These are phyloP conservation scores for Carollia perspicillata DNA, from an alignment of 2,113 vertebrate species.

Conservation along the genomic window DNA sequence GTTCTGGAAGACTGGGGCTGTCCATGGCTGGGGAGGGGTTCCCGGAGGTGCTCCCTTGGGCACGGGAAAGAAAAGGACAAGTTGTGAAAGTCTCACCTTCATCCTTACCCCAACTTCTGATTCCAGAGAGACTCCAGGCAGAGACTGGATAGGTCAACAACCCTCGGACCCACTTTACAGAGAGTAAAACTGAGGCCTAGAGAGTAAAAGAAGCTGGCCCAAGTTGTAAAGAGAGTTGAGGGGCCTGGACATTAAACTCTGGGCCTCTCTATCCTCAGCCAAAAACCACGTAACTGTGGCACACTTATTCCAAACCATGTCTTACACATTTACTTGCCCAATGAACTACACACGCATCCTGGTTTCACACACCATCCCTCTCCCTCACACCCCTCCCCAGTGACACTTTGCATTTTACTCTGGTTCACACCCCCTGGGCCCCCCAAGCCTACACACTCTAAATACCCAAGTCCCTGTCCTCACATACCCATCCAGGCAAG, in stretches of 20 bases:
- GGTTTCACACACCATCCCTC: not conserved
- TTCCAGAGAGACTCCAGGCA: not conserved
- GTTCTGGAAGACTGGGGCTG: slow-evolving; percentile 61
- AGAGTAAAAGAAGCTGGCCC: not conserved
- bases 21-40: slow-evolving; percentile 65
- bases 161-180: not conserved
- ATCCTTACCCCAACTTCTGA: not conserved
- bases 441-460: not conserved
- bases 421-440: not conserved
- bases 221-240: not conserved
- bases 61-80: not conserved
- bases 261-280: not conserved
- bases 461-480: not conserved
- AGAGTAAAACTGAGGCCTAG: not conserved
- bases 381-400: not conserved
- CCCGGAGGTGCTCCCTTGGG: not conserved
- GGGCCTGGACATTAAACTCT: not conserved
- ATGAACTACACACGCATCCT: not conserved
- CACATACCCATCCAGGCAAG: not conserved
- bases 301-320: not conserved
- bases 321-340: not conserved
- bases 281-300: not conserved
- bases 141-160: not conserved
- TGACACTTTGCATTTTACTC: not conserved
- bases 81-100: not conserved